Percentiles rank a stretch among this genome's conserved stretches.
Evolutionary conservation across 2,113 vertebrate genomes (phyloP).

Genomic region (Apeltes quadracus): DNA sequence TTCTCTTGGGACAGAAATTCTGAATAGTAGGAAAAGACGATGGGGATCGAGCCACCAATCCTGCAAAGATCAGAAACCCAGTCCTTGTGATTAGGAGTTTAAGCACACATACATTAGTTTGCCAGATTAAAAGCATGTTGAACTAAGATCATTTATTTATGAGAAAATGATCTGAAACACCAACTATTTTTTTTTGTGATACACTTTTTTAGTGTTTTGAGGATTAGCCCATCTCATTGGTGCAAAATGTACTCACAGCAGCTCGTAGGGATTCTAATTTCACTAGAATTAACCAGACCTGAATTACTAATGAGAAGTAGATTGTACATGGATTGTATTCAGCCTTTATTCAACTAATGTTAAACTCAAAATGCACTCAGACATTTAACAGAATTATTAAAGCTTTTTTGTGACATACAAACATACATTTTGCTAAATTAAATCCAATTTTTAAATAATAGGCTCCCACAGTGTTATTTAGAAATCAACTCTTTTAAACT

Average conservation of each 20-base stretch:
- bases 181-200: too few species aligned
- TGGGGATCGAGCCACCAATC: conserved; percentile 96
- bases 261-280: background rate
- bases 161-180: background rate
- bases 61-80: conserved; percentile 72
- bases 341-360: background rate
- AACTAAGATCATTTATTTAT: background rate
- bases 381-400: background rate
- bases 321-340: background rate
- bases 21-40: conserved; percentile 98
- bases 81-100: background rate
- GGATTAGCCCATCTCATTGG: background rate
- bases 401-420: background rate
- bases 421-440: background rate
- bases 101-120: background rate
- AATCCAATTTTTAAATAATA: background rate
- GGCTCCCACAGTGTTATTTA: background rate
- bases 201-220: conserved; percentile 1
- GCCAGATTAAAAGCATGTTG: background rate
- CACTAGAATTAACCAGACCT: conserved; percentile 4
- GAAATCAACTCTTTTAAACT: background rate
- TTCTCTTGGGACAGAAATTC: conserved; percentile 98
- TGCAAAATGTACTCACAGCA: background rate
- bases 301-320: background rate
- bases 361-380: background rate